These are phyloP conservation scores for Notothenia rossii DNA, from an alignment of 2,113 vertebrate species.

Conservation along the genomic window DNA sequence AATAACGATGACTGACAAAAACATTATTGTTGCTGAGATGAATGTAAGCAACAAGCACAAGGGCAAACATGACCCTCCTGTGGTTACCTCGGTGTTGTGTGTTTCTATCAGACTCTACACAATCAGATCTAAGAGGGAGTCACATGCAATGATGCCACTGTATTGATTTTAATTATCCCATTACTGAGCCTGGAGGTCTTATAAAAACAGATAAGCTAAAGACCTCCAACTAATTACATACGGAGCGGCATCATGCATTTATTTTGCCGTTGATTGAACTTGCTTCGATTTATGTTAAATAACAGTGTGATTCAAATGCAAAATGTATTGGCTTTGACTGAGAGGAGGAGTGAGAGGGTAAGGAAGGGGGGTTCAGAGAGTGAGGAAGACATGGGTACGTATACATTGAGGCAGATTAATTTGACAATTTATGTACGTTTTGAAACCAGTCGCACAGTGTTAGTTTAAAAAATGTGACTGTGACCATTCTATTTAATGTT, in stretches of 20 bases:
- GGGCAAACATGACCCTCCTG: slow-evolving; percentile 2
- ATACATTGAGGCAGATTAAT: background rate
- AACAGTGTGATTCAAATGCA: slow-evolving; percentile 71
- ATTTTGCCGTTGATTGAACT: slow-evolving; percentile 77
- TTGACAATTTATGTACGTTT: background rate
- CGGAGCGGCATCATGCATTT: slow-evolving; percentile 57
- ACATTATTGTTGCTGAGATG: background rate
- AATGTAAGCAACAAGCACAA: slow-evolving; percentile 13
- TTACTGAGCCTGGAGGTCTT: slow-evolving; percentile 72
- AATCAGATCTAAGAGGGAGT: slow-evolving; percentile 64
- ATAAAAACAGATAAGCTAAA: slow-evolving; percentile 78
- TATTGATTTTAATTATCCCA: slow-evolving; percentile 80
- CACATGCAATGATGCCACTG: slow-evolving; percentile 56
- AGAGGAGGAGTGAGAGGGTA: background rate
- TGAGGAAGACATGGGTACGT: background rate
- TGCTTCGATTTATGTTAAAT: slow-evolving; percentile 79
- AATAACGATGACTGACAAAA: background rate
- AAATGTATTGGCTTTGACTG: slow-evolving; percentile 63
- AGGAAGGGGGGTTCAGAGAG: background rate
- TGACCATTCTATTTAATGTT: too few relatives aligned
- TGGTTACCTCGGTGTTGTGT: background rate
- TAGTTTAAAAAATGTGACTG: background rate
- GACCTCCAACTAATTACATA: slow-evolving; percentile 73
- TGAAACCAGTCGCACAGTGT: too few relatives aligned
- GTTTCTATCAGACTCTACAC: slow-evolving; percentile 19